Percentiles rank a stretch among this genome's conserved stretches.
phyloP scores from a whole-genome alignment of 2,888 invertebrate genomes.

The Crepidodera aurea region DNA sequence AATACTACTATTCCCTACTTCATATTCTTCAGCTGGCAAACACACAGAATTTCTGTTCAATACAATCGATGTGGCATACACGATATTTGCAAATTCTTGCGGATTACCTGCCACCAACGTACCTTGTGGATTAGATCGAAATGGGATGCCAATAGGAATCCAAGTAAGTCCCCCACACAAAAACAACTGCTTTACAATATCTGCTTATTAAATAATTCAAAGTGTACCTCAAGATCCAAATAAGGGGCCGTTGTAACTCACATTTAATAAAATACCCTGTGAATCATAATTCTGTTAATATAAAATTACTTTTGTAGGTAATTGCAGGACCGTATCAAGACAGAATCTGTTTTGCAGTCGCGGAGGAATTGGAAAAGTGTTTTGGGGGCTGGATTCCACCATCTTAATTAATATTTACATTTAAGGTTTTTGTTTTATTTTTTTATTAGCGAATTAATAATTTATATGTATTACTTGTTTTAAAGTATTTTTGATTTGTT shows the following conservation, averaged over 20 bases:
- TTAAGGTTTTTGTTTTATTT: no score
- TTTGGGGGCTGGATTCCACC: constrained; percentile 86
- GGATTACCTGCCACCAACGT: constrained; percentile 80
- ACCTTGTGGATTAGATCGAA: constrained; percentile 70
- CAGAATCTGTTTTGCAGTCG: constrained; percentile 80
- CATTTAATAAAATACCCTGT: no score
- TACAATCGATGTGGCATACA: constrained; percentile 69
- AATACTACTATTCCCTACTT: constrained; percentile 77
- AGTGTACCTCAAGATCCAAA: no score
- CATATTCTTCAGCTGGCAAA: constrained; percentile 69
- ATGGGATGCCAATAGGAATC: constrained; percentile 78
- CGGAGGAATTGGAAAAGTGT: constrained; percentile 75
- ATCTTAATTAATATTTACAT: no score
- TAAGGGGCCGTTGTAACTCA: no score
- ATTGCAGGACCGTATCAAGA: constrained; percentile 81
- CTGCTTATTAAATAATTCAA: neutral
- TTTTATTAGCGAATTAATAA: no score
- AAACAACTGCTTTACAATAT: neutral
- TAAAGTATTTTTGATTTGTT: no score
- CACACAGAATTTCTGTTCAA: constrained; percentile 71
- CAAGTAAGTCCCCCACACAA: constrained; percentile 68
- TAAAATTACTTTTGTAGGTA: constrained; percentile 68
- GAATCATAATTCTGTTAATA: no score
- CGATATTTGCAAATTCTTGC: constrained; percentile 74
- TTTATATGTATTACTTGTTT: no score